These are phyloP conservation scores for Synanthedon myopaeformis DNA, from an alignment of 2,888 invertebrate genomes.

Conservation along the genomic window DNA sequence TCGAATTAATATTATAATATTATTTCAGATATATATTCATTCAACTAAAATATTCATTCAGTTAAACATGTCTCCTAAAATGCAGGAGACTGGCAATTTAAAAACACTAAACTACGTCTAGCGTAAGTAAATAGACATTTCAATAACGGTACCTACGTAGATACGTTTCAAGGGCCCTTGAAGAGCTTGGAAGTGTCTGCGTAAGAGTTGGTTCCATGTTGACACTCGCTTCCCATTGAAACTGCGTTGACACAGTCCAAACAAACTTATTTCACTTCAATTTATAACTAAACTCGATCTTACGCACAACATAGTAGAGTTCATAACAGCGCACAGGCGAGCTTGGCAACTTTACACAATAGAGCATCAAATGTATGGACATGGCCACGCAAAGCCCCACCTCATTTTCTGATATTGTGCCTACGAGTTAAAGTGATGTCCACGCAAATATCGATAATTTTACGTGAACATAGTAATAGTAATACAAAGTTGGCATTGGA, in stretches of 20 bases:
- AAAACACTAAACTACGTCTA: not conserved
- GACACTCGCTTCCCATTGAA: not conserved
- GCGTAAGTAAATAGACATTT: not conserved
- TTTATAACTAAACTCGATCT: not conserved
- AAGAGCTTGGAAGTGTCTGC: not conserved
- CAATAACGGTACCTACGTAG: not conserved
- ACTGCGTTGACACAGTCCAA: not conserved
- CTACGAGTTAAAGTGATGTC: constrained; percentile 7
- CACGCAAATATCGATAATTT: not conserved
- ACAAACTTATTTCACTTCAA: not conserved
- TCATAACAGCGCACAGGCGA: not conserved
- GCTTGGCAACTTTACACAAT: not conserved
- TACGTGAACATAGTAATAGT: not conserved
- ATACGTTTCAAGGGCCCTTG: not conserved
- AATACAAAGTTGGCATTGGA: no score
- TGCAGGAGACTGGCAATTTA: not conserved
- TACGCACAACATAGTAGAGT: not conserved
- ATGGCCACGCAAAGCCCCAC: constrained; percentile 33
- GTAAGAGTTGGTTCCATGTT: not conserved
- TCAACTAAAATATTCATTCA: no score
- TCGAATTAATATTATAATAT: no score
- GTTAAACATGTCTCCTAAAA: no score
- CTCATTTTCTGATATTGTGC: constrained; percentile 40
- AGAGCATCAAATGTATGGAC: constrained; percentile 20
- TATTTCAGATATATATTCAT: no score